phyloP scores from a whole-genome alignment of 2,113 vertebrate genomes.

The Candoia aspera region DNA sequence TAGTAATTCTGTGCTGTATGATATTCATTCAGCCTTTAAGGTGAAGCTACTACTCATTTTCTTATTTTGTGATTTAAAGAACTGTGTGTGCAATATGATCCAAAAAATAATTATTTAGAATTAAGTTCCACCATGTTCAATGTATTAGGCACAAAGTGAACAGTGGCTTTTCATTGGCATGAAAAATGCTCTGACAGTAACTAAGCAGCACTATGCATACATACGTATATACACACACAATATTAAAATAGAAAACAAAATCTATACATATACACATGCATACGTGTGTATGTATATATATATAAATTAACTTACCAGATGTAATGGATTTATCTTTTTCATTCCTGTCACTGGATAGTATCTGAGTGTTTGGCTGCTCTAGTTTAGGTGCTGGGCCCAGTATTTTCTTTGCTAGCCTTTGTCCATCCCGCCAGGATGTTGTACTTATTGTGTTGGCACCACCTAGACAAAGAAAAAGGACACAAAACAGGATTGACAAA shows the following conservation, averaged over 20 bases:
- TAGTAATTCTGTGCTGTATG: neutral
- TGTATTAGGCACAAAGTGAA: neutral
- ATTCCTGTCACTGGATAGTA: conserved; percentile 70
- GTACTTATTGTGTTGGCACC: conserved; percentile 78
- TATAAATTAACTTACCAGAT: conserved; percentile 54
- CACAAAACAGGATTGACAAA: neutral
- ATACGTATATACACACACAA: neutral
- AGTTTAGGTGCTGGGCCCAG: conserved; percentile 82
- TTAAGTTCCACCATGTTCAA: neutral
- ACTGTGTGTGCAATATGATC: neutral
- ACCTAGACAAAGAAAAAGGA: conserved; percentile 56
- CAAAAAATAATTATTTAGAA: neutral
- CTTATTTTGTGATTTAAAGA: neutral
- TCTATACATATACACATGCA: neutral
- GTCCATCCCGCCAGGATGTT: conserved; percentile 92
- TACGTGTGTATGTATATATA: too few relatives aligned
- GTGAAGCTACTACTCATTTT: neutral
- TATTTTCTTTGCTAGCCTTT: conserved; percentile 90
- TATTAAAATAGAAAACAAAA: neutral
- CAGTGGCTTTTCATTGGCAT: neutral
- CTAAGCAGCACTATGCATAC: neutral
- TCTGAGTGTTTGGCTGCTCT: conserved; percentile 69
- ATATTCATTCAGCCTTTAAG: neutral
- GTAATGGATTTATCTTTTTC: conserved; percentile 71
- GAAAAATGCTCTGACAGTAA: neutral